Conservation (phyloP, 2,113 vertebrate genomes). For the Onychostoma macrolepis region DNA sequence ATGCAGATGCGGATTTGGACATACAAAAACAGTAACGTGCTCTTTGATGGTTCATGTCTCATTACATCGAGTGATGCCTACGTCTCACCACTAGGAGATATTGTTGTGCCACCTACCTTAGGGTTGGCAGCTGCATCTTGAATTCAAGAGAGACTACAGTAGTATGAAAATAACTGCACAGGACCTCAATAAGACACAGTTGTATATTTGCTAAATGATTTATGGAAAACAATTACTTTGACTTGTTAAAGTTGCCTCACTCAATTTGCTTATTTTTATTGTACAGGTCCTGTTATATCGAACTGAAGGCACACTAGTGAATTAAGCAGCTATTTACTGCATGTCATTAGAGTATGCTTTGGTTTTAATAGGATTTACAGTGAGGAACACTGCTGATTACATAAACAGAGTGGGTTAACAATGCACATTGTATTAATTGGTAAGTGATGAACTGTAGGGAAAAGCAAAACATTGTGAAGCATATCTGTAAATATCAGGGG, state of each 20-base stretch:
- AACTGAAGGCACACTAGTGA: conserved; percentile 17
- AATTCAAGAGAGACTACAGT: not conserved
- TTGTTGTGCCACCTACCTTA: conserved; percentile 41
- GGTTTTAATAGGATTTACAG: conserved; percentile 36
- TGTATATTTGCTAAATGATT: conserved; percentile 45
- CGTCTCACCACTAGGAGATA: conserved; percentile 48
- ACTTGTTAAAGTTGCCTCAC: conserved; percentile 31
- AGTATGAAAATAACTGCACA: not conserved
- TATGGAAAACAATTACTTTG: conserved; percentile 39
- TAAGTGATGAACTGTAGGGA: conserved; percentile 11
- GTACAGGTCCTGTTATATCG: not conserved
- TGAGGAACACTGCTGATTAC: conserved; percentile 5
- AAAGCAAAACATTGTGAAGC: not conserved
- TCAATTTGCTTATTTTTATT: conserved; percentile 41
- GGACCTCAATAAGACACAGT: conserved; percentile 33
- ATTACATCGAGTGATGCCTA: conserved; percentile 5
- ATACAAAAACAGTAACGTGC: not conserved
- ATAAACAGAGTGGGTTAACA: not conserved
- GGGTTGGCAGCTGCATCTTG: not conserved
- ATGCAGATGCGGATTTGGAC: not conserved
- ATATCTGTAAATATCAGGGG: not conserved
- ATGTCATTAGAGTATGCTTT: conserved; percentile 2
- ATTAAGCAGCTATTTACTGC: conserved; percentile 18
- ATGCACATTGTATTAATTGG: not conserved
- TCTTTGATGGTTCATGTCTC: not conserved